These are phyloP conservation scores for Serrognathus titanus DNA, from an alignment of 2,888 invertebrate species.

Conservation along the genomic window DNA sequence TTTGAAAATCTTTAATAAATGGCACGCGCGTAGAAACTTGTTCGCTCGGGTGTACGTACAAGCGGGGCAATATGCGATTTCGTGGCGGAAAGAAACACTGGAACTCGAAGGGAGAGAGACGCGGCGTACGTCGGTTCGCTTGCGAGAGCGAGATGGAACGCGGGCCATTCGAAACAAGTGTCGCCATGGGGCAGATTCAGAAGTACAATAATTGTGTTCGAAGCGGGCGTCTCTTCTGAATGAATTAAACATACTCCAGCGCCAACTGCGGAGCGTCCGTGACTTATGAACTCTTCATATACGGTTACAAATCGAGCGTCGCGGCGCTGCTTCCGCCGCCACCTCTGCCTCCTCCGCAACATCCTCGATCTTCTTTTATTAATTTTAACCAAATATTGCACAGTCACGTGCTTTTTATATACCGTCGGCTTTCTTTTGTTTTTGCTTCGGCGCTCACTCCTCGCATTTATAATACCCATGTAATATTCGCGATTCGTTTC, in stretches of 20 bases:
- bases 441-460: slow-evolving; percentile 1
- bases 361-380: slow-evolving; percentile 28
- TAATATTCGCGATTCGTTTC: too few relatives aligned
- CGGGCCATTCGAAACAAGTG: slow-evolving; percentile 59
- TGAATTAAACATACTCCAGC: slow-evolving; percentile 25
- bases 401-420: slow-evolving; percentile 33
- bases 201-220: slow-evolving; percentile 51
- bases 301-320: slow-evolving; percentile 30
- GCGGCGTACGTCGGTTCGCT: not conserved
- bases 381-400: slow-evolving; percentile 34
- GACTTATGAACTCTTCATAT: slow-evolving; percentile 31
- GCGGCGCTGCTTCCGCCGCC: not conserved
- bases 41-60: not conserved
- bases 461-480: not conserved
- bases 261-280: slow-evolving; percentile 8
- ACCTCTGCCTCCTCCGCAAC: not conserved
- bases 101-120: not conserved
- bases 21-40: too few relatives aligned
- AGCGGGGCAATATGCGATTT: not conserved
- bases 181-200: slow-evolving; percentile 54
- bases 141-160: not conserved
- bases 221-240: slow-evolving; percentile 13
- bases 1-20: too few relatives aligned
- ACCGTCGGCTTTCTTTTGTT: slow-evolving; percentile 10
- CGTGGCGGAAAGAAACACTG: not conserved